These are phyloP conservation scores for Dendrocincla fuliginosa DNA, from an alignment of 2,797 vertebrate species.

Conservation along the genomic window DNA sequence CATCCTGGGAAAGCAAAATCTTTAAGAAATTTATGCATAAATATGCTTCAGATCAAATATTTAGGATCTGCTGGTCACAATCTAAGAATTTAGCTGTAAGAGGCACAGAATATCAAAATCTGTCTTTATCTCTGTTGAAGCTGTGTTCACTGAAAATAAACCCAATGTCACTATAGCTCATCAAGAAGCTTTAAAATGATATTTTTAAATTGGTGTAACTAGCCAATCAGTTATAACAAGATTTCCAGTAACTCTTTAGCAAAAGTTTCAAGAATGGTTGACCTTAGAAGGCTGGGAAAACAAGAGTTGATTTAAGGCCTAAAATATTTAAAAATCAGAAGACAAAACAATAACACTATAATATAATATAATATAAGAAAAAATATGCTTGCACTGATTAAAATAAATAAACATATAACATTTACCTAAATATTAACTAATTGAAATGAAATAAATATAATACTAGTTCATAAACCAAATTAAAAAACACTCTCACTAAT, in stretches of 20 bases:
- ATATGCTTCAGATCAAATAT: background rate
- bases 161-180: background rate
- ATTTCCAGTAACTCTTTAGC: background rate
- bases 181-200: background rate
- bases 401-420: background rate
- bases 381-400: background rate
- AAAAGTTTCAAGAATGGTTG: background rate
- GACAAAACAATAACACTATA: background rate
- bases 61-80: background rate
- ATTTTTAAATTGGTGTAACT: background rate
- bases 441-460: background rate
- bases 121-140: background rate
- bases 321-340: background rate
- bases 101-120: background rate
- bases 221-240: background rate
- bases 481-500: background rate
- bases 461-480: background rate
- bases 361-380: background rate
- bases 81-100: background rate
- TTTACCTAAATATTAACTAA: background rate
- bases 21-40: background rate
- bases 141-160: background rate
- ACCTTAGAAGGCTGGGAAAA: background rate
- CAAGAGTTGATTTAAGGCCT: background rate
- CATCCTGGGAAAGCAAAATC: background rate